phyloP scores from a whole-genome alignment of 1,140 invertebrate genomes.

The Acromyrmex echinatior region DNA sequence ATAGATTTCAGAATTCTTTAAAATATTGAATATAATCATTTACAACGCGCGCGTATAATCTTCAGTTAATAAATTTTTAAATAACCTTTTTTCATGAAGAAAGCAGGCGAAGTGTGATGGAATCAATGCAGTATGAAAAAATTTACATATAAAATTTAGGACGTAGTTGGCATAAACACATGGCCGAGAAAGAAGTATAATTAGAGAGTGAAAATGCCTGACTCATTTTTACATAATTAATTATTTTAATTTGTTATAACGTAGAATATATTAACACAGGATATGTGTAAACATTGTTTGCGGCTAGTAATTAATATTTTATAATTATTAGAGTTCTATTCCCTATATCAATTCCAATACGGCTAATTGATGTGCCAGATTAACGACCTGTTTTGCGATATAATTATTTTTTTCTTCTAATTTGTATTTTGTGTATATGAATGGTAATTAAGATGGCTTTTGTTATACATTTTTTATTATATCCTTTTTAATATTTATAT shows the following conservation, averaged over 20 bases:
- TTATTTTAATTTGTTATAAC: not conserved
- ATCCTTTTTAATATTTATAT: not conserved
- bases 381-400: not conserved
- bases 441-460: not conserved
- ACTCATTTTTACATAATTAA: not conserved
- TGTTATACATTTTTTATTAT: not conserved
- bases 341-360: not conserved
- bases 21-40: not conserved
- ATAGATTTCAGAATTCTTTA: not conserved
- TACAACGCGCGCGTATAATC: not conserved
- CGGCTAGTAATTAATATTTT: not conserved
- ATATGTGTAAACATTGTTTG: slow-evolving; percentile 20
- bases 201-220: not conserved
- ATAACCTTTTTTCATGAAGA: not conserved
- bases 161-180: not conserved
- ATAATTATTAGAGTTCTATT: slow-evolving; percentile 41
- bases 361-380: not conserved
- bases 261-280: not conserved
- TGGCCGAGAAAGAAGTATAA: not conserved
- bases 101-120: not conserved
- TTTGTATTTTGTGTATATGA: not conserved
- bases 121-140: not conserved
- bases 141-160: not conserved
- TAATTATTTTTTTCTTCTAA: slow-evolving; percentile 1
- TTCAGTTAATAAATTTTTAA: not conserved